Evolutionary conservation across 2,797 vertebrate species (phyloP), one percentile per base, ranked within the genome.

Genomic region (Hipposideros larvatus): DNA sequence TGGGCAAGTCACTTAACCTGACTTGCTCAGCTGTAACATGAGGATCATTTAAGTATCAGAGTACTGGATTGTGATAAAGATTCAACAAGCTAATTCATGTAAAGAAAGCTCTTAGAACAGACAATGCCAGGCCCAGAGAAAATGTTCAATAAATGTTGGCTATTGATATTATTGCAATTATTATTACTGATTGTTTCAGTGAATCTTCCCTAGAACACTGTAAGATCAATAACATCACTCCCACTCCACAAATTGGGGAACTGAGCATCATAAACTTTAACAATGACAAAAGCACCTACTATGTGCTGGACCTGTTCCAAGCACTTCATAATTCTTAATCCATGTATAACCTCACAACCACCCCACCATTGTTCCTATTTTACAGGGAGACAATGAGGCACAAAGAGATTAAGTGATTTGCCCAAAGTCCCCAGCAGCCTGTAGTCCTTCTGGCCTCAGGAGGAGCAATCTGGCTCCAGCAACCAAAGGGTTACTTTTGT

Each of bases 1-100:
- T 66, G 19, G 31, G 10, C 85, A 79, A 84, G 74, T 87, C 63
- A 46, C 43, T 57, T 74, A 80, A 63, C 19, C 53, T 59, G 46
- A 53, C 43, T 94, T 96, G 66, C 34, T 87, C 34, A 55, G 26
- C 5, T 16, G 11, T 34, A 85, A 94, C 94, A 41, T 87, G n/a
- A 26, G 59, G 34, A n/a, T 73, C 46, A 65, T 41, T 51, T 51
- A n/a, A 80, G 51, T 53, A 71, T 68, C 79, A 51, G 61, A 75
- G 43, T 61, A 59, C 55, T 77, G 48, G 48, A 51, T 15, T 87
- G 19, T 57, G 74, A 71, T 26, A 63, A 90, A 92, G 74, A 57
- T 90, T 83, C 79, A 86, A 78, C n/a, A 79, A 82, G 28, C 21
- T 79, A 87, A 83, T 53, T 68, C 48, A 19, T n/a, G 7, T 63